Percentiles rank a stretch among this genome's conserved stretches.
These are phyloP conservation scores for Malurus alboscapulatus DNA, from an alignment of 2,113 vertebrate genomes.

Conservation along the genomic window DNA sequence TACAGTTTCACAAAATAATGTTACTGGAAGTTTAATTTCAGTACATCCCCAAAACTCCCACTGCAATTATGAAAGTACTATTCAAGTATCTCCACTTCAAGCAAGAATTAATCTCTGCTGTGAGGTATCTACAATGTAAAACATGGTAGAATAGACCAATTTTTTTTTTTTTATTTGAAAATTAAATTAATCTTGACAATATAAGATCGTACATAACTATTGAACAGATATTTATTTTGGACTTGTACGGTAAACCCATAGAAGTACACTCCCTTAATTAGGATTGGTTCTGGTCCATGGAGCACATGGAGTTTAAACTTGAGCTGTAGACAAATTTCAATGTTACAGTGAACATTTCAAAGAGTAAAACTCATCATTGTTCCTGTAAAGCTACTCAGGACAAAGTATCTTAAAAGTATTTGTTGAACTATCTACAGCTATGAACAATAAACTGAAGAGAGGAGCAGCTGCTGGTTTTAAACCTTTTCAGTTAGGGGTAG, in stretches of 20 bases:
- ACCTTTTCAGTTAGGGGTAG: background rate
- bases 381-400: background rate
- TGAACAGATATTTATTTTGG: background rate
- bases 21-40: background rate
- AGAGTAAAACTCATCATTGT: background rate
- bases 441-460: background rate
- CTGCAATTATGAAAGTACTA: background rate
- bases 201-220: background rate
- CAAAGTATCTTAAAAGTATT: background rate
- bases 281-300: background rate
- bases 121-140: background rate
- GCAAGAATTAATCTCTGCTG: background rate
- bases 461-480: background rate
- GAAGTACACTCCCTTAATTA: background rate
- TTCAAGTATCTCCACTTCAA: background rate
- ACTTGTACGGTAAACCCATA: background rate
- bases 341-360: background rate
- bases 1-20: background rate
- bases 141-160: background rate
- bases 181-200: background rate
- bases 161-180: background rate
- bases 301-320: background rate
- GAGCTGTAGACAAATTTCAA: background rate
- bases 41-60: background rate
- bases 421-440: background rate